Evolutionary conservation across 1,140 invertebrate species (phyloP), one percentile per base, ranked within the genome.

Genomic region (Drosophila pachea): DNA sequence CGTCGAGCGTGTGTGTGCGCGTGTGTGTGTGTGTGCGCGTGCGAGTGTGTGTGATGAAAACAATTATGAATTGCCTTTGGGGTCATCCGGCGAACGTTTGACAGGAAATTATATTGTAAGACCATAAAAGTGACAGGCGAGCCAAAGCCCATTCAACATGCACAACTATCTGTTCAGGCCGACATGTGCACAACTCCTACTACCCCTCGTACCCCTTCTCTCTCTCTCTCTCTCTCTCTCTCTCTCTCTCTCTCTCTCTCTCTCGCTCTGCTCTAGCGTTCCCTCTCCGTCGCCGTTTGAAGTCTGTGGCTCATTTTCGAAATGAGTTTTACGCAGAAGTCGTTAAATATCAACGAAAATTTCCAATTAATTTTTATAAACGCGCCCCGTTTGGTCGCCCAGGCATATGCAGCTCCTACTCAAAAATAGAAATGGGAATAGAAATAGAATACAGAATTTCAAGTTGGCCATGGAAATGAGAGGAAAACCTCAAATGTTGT

Each of bases 351-450:
- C 81, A 76, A 86, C 81, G 76, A 86, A 84, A 84, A 84, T 86
- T 86, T 86, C 71, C 81, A 86, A 86, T 86, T 86, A 86, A 86
- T 86, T 84, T 86, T 86, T 81, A 86, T 86, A 86, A 86, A 86
- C 82, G 74, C 74, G 67, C 76, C 73, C 68, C 45, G 35, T 22
- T 22, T 50, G 31, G 49, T 22, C 48, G 32, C 32, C 4, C n/a
- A 40, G 16, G 32, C 40, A 49, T 43, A 52, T 65, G 61, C 52
- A 72, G 47, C 73, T 64, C 5, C 66, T 36, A 50, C 63, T 43
- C 59, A 59, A 49, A 67, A 50, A 55, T 58, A 61, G 47, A 36
- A 52, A 22, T 5, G 3, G 7, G 16, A 29, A 29, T 14, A 52
- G 45, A 66, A 60, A 50, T 42, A 62, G 35, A 35, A 29, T n/a